These are phyloP conservation scores for Erinaceus europaeus DNA, from an alignment of 2,113 vertebrate species.

Conservation along the genomic window DNA sequence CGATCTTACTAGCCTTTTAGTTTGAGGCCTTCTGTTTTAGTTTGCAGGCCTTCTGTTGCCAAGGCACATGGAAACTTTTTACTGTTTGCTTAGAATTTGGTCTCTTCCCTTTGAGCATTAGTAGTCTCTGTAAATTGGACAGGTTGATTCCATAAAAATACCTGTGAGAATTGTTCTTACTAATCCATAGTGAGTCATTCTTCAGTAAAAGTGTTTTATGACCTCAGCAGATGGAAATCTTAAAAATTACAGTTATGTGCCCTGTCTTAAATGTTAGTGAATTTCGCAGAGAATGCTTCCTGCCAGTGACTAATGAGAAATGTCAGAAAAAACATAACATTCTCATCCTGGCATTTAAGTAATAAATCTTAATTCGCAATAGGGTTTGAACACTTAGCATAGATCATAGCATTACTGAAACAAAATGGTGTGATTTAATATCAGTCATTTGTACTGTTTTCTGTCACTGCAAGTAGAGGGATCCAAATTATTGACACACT, in stretches of 20 bases:
- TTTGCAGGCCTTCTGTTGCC: neutral
- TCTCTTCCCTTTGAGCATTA: neutral
- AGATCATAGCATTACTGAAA: slow-evolving; percentile 19
- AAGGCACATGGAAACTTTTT: neutral
- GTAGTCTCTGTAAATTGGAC: neutral
- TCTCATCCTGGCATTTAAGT: slow-evolving; percentile 40
- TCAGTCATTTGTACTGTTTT: neutral
- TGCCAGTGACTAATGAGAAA: slow-evolving; percentile 47
- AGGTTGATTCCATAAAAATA: neutral
- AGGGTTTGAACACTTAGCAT: slow-evolving; percentile 29
- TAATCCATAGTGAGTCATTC: slow-evolving; percentile 15
- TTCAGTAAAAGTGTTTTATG: slow-evolving; percentile 12
- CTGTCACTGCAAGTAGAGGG: neutral
- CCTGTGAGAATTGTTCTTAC: neutral
- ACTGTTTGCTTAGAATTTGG: neutral
- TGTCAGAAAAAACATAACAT: neutral
- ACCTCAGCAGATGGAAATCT: slow-evolving; percentile 40
- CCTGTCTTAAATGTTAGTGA: slow-evolving; percentile 42
- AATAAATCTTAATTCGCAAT: slow-evolving; percentile 24
- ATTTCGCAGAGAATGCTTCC: slow-evolving; percentile 15
- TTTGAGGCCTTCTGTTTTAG: neutral
- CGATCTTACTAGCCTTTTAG: neutral
- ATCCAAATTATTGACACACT: neutral
- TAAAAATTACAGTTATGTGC: slow-evolving; percentile 18
- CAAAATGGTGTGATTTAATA: neutral